These are phyloP conservation scores for Prosapia bicincta DNA, from an alignment of 2,888 invertebrate genomes.

Conservation along the genomic window DNA sequence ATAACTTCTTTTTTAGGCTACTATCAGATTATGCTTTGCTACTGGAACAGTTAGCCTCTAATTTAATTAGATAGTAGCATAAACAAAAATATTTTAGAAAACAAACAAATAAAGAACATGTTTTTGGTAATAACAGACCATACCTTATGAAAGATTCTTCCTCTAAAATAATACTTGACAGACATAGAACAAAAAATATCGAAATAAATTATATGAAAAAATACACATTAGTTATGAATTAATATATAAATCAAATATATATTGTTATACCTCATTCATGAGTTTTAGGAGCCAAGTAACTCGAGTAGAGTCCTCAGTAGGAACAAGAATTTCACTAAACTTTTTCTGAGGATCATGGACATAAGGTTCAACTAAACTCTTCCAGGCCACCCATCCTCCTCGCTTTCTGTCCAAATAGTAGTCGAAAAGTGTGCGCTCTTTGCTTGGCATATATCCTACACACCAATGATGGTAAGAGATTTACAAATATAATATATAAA, in stretches of 20 bases:
- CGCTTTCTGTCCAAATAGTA: conserved; percentile 69
- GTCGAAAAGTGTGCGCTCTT: conserved; percentile 71
- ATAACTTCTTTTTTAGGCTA: too few relatives aligned
- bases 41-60: too few relatives aligned
- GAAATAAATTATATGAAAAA: not conserved
- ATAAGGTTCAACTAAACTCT: conserved; percentile 72
- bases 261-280: conserved; percentile 62
- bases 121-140: too few relatives aligned
- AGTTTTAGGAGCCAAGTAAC: conserved; percentile 73
- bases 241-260: too few relatives aligned
- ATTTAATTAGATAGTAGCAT: too few relatives aligned
- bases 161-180: conserved; percentile 37
- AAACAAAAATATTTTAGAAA: too few relatives aligned
- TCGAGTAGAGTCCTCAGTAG: conserved; percentile 82
- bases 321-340: conserved; percentile 83
- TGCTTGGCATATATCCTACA: conserved; percentile 68
- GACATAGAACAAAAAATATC: not conserved
- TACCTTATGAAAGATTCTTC: conserved; percentile 36
- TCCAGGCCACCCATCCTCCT: conserved; percentile 80
- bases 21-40: too few relatives aligned
- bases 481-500: not conserved
- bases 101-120: too few relatives aligned
- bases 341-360: conserved; percentile 63
- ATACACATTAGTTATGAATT: too few relatives aligned
- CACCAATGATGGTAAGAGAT: too few relatives aligned